Percentiles rank a stretch among this genome's conserved stretches.
Conservation (phyloP, 2,888 invertebrate species). For the Lasius platythorax region DNA sequence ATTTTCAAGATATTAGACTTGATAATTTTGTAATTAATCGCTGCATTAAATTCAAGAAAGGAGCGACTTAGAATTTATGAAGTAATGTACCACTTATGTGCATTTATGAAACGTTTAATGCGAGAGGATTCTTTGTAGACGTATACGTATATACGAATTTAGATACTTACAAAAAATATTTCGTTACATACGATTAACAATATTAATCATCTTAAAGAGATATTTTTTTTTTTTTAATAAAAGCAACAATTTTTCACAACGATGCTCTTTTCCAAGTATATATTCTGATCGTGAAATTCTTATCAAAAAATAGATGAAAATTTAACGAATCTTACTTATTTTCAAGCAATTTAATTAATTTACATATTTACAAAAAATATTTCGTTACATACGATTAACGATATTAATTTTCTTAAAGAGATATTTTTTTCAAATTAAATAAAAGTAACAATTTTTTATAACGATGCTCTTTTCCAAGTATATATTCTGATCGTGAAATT, state of each 20-base stretch:
- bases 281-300: background rate
- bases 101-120: constrained; percentile 4
- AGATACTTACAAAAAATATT: background rate
- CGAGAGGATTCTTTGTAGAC: background rate
- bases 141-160: background rate
- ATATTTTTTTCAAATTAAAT: background rate
- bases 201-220: constrained; percentile 1
- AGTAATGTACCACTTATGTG: constrained; percentile 13
- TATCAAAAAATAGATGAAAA: background rate
- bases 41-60: background rate
- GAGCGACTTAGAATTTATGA: background rate
- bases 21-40: constrained; percentile 12
- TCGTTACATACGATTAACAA: background rate
- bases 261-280: background rate
- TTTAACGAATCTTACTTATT: background rate
- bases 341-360: constrained; percentile 5
- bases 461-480: background rate
- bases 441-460: background rate
- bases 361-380: background rate
- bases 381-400: background rate
- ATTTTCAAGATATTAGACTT: constrained; percentile 17
- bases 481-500: background rate
- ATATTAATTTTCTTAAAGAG: constrained; percentile 4
- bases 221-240: background rate
- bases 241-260: background rate